Evolutionary conservation across 2,797 vertebrate species (phyloP).

Genomic region (Helostoma temminkii): DNA sequence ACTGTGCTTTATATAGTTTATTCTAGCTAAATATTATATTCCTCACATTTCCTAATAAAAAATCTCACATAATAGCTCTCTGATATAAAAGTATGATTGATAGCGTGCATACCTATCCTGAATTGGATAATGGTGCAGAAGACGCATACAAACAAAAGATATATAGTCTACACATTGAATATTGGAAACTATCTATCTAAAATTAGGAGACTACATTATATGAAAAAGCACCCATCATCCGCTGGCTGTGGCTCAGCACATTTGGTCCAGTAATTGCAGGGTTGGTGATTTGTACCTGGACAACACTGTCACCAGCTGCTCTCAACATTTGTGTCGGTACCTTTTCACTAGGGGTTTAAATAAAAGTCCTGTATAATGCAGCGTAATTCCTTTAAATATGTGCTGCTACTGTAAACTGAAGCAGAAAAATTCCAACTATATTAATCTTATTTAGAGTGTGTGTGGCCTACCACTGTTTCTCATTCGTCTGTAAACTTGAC

Average conservation of each 20-base stretch:
- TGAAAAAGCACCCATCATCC: background rate
- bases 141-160: background rate
- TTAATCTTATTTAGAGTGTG: background rate
- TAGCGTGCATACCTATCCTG: background rate
- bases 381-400: no score
- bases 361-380: no score
- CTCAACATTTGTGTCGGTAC: background rate
- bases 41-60: background rate
- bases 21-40: background rate
- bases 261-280: background rate
- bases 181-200: conserved; percentile 1
- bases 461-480: conserved; percentile 1
- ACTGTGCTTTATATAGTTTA: background rate
- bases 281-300: conserved; percentile 2
- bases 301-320: background rate
- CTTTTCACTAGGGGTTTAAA: background rate
- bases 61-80: background rate
- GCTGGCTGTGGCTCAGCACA: background rate
- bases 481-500: background rate
- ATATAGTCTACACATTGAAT: background rate
- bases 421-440: no score
- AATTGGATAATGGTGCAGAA: background rate
- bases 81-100: background rate
- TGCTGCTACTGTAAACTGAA: no score
- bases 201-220: background rate